Evolutionary conservation across 2,888 invertebrate genomes (phyloP).

Genomic region (Bugulina stolonifera): DNA sequence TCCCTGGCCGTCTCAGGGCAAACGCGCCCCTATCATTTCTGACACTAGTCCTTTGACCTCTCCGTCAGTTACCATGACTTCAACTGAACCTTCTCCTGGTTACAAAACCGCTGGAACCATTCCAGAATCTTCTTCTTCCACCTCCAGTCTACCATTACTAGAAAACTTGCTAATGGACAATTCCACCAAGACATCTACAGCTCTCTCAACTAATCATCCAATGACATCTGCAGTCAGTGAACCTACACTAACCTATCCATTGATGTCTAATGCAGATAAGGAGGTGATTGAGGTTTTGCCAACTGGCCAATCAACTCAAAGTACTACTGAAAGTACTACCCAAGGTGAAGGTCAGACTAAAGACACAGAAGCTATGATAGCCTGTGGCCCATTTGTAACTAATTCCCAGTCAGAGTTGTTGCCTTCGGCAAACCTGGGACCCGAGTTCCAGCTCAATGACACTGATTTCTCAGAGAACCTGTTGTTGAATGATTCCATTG

Average conservation of each 20-base stretch:
- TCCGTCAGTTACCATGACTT: too few species aligned
- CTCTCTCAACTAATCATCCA: too few species aligned
- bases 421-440: neutral
- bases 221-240: too few species aligned
- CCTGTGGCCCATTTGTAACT: slow-evolving; percentile 4
- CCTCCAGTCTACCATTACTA: neutral
- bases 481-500: neutral
- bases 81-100: too few species aligned
- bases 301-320: too few species aligned
- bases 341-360: neutral
- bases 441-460: too few species aligned
- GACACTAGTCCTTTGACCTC: neutral
- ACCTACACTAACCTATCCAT: too few species aligned
- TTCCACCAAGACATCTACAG: neutral
- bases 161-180: neutral
- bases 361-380: neutral
- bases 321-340: too few species aligned
- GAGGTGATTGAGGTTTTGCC: too few species aligned
- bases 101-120: too few species aligned
- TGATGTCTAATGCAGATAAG: too few species aligned
- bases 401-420: neutral
- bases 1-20: neutral
- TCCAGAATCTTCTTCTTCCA: too few species aligned
- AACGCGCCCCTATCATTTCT: neutral
- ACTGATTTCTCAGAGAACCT: neutral